Percentiles rank a stretch among this genome's conserved stretches.
Evolutionary conservation across 1,140 invertebrate species (phyloP).

Genomic region (Drosophila baimaii): DNA sequence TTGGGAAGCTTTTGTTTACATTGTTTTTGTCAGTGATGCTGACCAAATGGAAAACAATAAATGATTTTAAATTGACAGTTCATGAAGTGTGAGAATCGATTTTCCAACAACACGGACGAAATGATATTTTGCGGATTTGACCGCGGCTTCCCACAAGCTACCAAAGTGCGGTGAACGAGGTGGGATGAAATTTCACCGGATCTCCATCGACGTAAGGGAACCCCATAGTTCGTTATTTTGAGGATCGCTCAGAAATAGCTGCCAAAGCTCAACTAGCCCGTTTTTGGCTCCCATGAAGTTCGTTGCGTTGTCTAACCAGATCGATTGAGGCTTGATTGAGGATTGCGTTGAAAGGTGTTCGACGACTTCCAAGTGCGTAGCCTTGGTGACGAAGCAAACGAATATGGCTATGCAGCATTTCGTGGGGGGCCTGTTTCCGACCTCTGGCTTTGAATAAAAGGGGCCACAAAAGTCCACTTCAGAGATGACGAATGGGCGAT

Average conservation of each 20-base stretch:
- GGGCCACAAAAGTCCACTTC: background rate
- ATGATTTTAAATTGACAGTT: too few species aligned
- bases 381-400: background rate
- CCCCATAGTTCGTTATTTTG: background rate
- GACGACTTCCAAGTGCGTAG: constrained; percentile 15
- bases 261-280: background rate
- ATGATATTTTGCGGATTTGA: too few species aligned
- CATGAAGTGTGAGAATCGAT: background rate
- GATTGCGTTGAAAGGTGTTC: background rate
- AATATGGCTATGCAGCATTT: background rate
- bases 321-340: too few species aligned
- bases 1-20: too few species aligned
- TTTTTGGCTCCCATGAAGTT: constrained; percentile 1
- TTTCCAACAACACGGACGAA: constrained; percentile 5
- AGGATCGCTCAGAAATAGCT: constrained; percentile 6
- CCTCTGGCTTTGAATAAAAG: background rate
- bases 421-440: background rate
- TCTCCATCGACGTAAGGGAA: background rate
- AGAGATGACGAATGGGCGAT: background rate
- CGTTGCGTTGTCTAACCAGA: background rate
- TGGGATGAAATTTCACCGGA: background rate
- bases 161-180: background rate
- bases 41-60: too few species aligned
- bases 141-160: too few species aligned
- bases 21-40: too few species aligned